Base-by-base conservation (phyloP, 2,888 invertebrate genomes). In the Cephus sareptanus region DNA sequence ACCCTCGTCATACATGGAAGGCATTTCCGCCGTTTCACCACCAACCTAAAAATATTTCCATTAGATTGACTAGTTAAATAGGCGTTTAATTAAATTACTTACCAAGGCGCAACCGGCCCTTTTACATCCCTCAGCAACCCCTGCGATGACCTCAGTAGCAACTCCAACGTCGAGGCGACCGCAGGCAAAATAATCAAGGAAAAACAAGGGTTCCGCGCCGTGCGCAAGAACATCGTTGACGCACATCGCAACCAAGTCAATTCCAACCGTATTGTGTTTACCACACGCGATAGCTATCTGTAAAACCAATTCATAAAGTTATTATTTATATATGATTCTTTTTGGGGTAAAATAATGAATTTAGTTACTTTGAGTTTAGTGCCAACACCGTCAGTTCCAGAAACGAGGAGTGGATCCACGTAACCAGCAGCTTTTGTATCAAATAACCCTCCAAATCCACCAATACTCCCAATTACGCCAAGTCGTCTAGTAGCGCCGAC, bases 21-120 rank as follows among this genome's bases (percentile, higher is more conserved):
- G 99, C 98, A 99, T 98, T 92, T 98, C 98, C 0, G 99, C 99
- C 1, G 99, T 99, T 92, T 99, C 99, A 0, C 99, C 99, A 81
- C 95, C 95, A 40, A 91, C 95, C 96, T 98, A 85, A 0, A 89
- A 87, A 82, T 23, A 33, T 30, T 34, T 13, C 30, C 15, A 33
- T 33, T 30, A 9, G 31, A 71, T 30, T 11, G 15, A 71, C 71
- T 30, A 30, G 12, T 13, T 34, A 30, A 33, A 33, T 11, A 31
- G 15, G 33, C 30, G 74, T 76, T 31, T 11, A 79, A 34, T 75
- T 30, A 71, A 31, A 40, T 81, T 77, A 87, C 90, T 92, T 91
- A 98, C 98, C 98, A 85, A 92, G 23, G 98, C 96, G 91, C 99
- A 99, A 0, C 96, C 96, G 0, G 98, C 96, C 88, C 94, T 93